These are phyloP conservation scores for Ormyrus labotus DNA, from an alignment of 2,888 invertebrate species.

Conservation along the genomic window DNA sequence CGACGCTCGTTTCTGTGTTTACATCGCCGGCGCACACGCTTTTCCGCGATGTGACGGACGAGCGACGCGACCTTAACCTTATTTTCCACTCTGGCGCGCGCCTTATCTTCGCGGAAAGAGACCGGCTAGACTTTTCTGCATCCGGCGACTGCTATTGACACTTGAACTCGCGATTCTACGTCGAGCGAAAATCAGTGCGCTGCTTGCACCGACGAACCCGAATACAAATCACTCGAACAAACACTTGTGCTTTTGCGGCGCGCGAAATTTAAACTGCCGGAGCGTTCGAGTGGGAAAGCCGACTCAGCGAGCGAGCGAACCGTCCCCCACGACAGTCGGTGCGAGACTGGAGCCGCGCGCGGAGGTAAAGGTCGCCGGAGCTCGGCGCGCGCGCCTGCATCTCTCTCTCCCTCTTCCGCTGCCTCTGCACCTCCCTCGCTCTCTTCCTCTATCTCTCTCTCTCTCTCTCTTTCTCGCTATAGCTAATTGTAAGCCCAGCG, in stretches of 20 bases:
- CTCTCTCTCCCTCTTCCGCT: too few species aligned
- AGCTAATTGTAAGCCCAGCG: too few species aligned
- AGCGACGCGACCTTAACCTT: conserved; percentile 45
- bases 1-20: neutral
- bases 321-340: conserved; percentile 56
- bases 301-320: conserved; percentile 19
- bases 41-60: neutral
- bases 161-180: conserved; percentile 27
- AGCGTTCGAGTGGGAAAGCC: too few species aligned
- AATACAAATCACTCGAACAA: neutral
- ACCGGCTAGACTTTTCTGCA: neutral
- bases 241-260: too few species aligned
- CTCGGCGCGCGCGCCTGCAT: conserved; percentile 6
- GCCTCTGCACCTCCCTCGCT: too few species aligned
- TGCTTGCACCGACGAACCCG: neutral
- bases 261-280: too few species aligned
- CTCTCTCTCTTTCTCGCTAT: too few species aligned
- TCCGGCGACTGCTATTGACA: conserved; percentile 1
- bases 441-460: too few species aligned
- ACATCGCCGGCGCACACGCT: neutral
- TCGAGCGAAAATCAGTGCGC: neutral
- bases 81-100: conserved; percentile 24
- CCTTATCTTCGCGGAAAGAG: neutral
- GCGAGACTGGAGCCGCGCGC: conserved; percentile 60
- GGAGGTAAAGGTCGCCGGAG: conserved; percentile 7